A percentile compares a stretch with the other conserved stretches of the same genome.
phyloP scores from a whole-genome alignment of 2,113 vertebrate species.

The Scalopus aquaticus region DNA sequence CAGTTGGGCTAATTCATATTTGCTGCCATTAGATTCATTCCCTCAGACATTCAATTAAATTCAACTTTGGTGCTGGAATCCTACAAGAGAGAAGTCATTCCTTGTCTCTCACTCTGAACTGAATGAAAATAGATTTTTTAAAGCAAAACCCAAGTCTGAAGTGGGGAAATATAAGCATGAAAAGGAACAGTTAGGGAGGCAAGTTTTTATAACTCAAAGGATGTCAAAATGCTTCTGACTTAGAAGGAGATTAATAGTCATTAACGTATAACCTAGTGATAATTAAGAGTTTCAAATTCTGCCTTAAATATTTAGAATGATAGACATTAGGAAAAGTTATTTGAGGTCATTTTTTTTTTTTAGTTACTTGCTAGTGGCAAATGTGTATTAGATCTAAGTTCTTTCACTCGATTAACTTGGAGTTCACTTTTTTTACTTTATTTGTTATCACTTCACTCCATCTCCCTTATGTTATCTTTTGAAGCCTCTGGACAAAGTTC shows the following conservation, averaged over 20 bases:
- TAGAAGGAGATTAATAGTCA: constrained; percentile 22
- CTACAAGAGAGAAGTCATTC: constrained; percentile 31
- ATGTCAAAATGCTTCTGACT: constrained; percentile 43
- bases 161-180: background rate
- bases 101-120: constrained; percentile 61
- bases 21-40: constrained; percentile 47
- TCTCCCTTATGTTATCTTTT: background rate
- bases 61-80: constrained; percentile 37
- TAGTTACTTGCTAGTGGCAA: background rate
- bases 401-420: background rate
- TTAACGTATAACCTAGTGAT: constrained; percentile 33
- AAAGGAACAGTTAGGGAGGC: background rate
- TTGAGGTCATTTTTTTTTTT: background rate
- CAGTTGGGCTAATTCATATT: constrained; percentile 43
- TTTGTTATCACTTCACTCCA: background rate
- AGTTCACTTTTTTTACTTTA: background rate
- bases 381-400: background rate
- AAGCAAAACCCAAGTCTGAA: background rate
- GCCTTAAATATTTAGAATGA: background rate
- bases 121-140: constrained; percentile 57
- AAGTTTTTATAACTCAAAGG: constrained; percentile 39
- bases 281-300: constrained; percentile 1
- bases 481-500: background rate
- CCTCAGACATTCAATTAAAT: constrained; percentile 73
- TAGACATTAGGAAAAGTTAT: background rate